Evolutionary conservation across 2,797 vertebrate species (phyloP), one percentile per base, ranked within the genome.

Genomic region (Todus mexicanus): DNA sequence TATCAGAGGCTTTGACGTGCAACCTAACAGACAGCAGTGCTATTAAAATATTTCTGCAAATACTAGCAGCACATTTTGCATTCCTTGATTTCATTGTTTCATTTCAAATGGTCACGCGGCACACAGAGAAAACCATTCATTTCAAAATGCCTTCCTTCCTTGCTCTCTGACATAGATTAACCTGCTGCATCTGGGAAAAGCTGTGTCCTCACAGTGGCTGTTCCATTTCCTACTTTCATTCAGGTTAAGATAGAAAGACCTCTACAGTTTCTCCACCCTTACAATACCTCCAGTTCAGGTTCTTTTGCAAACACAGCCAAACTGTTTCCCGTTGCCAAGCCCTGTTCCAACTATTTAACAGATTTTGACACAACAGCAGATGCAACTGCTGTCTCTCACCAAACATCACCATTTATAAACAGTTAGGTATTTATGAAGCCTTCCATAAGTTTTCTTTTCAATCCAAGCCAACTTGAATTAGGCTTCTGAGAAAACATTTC

Each of bases 401-500:
- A 71, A 48, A 42, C 35, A 18, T 8, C 35, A 7, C 10, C 14
- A 11, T 35, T 56, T 68, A 35, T n/a, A 51, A 84, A 50, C 13
- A 25, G 15, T 19, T 61, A 14, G 0, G 5, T 19, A 35, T 72
- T 88, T 51, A 15, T 5, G 5, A 11, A 12, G 6, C 29, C 54
- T 84, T 53, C 70, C 23, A 21, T 31, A 14, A 53, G 35, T 54
- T 84, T 92, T 82, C 43, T 37, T 56, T 89, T 93, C 77, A 70
- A 23, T 57, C 60, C 47, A 73, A 73, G 16, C 26, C 53, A 82
- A 26, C 17, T 25, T 78, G 43, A 72, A 59, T 33, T 60, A 50
- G 23, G 15, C 60, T 90, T 84, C 26, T 47, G 69, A 33, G 5
- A 38, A 29, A 76, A 50, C 42, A 18, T 65, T 71, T 89, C 68